Base-by-base conservation (phyloP, 2,113 vertebrate species). In the Tilapia sparmanii region DNA sequence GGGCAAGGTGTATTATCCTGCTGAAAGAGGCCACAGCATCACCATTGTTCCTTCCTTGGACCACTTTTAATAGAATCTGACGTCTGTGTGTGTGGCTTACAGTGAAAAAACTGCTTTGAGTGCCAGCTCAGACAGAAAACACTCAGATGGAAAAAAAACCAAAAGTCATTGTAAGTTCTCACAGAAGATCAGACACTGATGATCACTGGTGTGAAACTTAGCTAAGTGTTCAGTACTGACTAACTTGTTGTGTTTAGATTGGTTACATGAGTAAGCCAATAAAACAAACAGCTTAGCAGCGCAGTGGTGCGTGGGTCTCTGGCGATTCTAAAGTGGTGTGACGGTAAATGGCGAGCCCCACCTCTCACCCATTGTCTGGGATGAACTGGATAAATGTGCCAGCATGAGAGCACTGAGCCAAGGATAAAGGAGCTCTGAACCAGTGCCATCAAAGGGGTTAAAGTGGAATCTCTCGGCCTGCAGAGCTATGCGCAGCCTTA, bases 81-180 rank as follows among this genome's bases (percentile, higher is more conserved):
- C 3, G 1, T 66, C 18, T 38, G 12, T 71, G 68, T 15, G 22
- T 76, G 4, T 26, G 16, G 24, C 15, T 47, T 76, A 47, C 40
- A 47, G 22, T 73, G 40, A 7, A 26, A 73, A 73, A 47, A 29
- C 22, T 29, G 40, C 24, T 26, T 47, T 76, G 40, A 76, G 42
- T 76, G 40, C 40, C 40, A 76, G 40, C 71, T 76, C 40, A 73
- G 4, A 45, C 13, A 18, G 15, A 18, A 26, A 73, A 73, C 68
- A 45, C 0, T 45, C 15, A 11, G 15, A 45, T 73, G 68, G 66
- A 5, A 45, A 45, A 15, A 19, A 7, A 0, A 0, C 0, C 6
- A 35, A 12, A 38, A 66, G 6, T 68, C 7, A 68, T 6, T 40
- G 31, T 38, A 73, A 45, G 40, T 45, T 45, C 15, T 47, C 68